phyloP scores from a whole-genome alignment of 2,113 vertebrate genomes.

The Erythrocebus patas region DNA sequence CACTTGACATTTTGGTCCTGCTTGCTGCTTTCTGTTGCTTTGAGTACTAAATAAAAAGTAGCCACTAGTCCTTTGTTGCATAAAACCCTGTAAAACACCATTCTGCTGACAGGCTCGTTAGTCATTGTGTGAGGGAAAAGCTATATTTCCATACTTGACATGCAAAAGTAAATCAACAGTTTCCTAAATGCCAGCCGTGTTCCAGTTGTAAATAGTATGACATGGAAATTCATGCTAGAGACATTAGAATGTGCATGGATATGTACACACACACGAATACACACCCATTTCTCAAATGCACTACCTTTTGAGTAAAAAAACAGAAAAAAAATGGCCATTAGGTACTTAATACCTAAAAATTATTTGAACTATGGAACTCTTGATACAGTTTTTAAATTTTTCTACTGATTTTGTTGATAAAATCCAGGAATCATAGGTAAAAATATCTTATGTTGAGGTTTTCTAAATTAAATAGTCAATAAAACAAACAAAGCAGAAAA shows the following conservation, averaged over 20 bases:
- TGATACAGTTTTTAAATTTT: background rate
- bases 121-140: constrained; percentile 1
- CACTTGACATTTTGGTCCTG: constrained; percentile 53
- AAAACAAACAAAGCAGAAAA: background rate
- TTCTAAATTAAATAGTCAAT: background rate
- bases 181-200: constrained; percentile 18
- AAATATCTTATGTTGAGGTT: background rate
- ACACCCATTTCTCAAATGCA: background rate
- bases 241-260: background rate
- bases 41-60: constrained; percentile 53
- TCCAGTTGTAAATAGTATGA: background rate
- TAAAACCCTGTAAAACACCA: constrained; percentile 49
- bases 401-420: background rate
- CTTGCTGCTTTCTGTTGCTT: constrained; percentile 33
- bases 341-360: background rate
- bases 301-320: background rate
- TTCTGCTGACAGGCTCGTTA: constrained; percentile 56
- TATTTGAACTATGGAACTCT: background rate
- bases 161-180: constrained; percentile 57
- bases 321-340: background rate
- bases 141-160: constrained; percentile 48
- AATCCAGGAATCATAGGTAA: background rate
- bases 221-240: background rate
- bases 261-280: background rate
- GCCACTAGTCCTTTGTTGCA: constrained; percentile 40